Evolutionary conservation across 53 echinoderm and acorn worm species (phyloP), one percentile per base, ranked within the genome.

Genomic region (Mesocentrotus franciscanus): DNA sequence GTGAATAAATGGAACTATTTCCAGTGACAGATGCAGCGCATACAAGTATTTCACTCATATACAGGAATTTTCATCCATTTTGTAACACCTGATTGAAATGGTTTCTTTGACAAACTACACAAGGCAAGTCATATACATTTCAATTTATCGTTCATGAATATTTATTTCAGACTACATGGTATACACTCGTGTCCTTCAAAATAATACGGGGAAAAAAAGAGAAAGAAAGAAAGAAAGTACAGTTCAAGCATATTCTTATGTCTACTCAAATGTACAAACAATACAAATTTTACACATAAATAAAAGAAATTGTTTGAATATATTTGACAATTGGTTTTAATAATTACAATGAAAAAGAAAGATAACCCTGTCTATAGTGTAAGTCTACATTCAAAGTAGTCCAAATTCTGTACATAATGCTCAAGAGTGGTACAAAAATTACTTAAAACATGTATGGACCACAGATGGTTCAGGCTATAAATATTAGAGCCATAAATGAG

Each of bases 151-250:
- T 87, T 87, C 85, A 68, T 94, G 95, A 94, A 94, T 94, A 94
- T 94, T 94, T 94, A 94, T 94, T 94, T 94, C 95, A 94, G 95
- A 85, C 95, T 94, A 94, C 95, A 87, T 85, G 56, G 24, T 94
- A 64, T 94, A 94, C 95, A 68, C 61, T 85, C 60, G 62, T 87
- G 95, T 94, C 85, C 56, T 94, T 94, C 95, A 66, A 94, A 85
- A 66, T 60, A 22, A 83, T 83, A 2, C 0, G 39, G 39, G 15
- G 33, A 83, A 57, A 85, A 26, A 85, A 85, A 94, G 61, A 26
- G 42, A 92, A 61, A 24, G 14, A 42, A 64, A 92, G 20, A 7
- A 91, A 91, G 14, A 58, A 91, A 92, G 76, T n/a, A 92, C 55
- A 71, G 29, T 92, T 56, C 75, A 75, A 74, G 72, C 79, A 93